Base-by-base conservation (phyloP, 2,113 vertebrate genomes). In the Brachirus orientalis region DNA sequence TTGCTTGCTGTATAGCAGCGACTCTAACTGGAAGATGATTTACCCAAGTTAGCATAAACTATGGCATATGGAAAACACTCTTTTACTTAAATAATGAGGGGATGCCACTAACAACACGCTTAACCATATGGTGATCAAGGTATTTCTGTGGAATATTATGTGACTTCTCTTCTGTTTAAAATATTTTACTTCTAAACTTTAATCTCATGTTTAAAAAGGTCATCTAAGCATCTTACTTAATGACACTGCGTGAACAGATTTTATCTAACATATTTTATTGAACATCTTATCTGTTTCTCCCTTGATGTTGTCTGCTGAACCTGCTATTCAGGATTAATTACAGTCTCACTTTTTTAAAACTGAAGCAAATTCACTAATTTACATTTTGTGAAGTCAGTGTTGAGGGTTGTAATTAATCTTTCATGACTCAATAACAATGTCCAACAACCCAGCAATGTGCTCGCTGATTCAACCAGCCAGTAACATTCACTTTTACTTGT, bases 81-180 rank as follows among this genome's bases (percentile, higher is more conserved):
- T n/a, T n/a, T n/a, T n/a, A n/a, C n/a, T 19, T 18, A 57, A 53
- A 38, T 76, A 67, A 60, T 53, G 45, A 48, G 47, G 45, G 52
- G 59, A 73, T 68, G 79, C 61, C 63, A 72, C 66, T 54, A 54
- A 52, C 47, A 77, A 75, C 20, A 65, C 59, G 59, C 37, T 48
- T 51, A 37, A 63, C 63, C 60, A 69, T 63, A 78, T 83, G 73
- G 55, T 48, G 3, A 65, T 28, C n/a, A 64, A 22, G 56, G 35
- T 36, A 43, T 64, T 69, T 33, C 4, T 6, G 41, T 71, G 22
- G n/a, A 43, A 60, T 44, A 33, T 47, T 33, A 51, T 52, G 37
- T 40, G 10, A 12, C 10, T 37, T 61, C 5, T 47, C 4, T 13
- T 60, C 20, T 43, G 51, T 43, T 53, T 65, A 13, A 3, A 61